Evolutionary conservation across 2,797 vertebrate species (phyloP).

Genomic region (Linurgus olivaceus): DNA sequence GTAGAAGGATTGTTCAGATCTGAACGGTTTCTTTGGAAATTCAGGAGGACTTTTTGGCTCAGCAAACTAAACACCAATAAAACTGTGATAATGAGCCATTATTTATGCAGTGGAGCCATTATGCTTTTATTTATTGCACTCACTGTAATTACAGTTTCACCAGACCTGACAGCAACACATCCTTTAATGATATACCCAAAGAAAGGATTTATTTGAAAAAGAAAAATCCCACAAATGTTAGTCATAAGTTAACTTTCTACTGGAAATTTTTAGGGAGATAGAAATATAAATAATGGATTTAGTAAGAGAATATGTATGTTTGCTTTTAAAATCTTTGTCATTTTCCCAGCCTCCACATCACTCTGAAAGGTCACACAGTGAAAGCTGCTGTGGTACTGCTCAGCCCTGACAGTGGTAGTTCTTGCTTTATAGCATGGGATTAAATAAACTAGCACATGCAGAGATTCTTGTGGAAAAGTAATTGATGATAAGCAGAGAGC

Average conservation of each 20-base stretch:
- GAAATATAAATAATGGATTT: conserved; percentile 9
- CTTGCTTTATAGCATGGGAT: not conserved
- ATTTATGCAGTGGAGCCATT: conserved; percentile 51
- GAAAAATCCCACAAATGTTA: not conserved
- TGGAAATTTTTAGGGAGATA: not conserved
- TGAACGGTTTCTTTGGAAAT: not conserved
- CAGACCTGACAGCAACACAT: conserved; percentile 21
- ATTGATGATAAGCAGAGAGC: not conserved
- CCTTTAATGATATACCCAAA: conserved; percentile 25
- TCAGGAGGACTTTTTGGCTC: conserved; percentile 8
- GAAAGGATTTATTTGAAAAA: conserved; percentile 14
- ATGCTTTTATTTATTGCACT: conserved; percentile 57
- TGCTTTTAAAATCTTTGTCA: not conserved
- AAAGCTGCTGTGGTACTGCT: not conserved
- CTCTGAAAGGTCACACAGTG: not conserved
- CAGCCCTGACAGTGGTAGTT: not conserved
- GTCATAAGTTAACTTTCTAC: conserved; percentile 3
- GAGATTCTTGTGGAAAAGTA: not conserved
- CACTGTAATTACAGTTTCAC: conserved; percentile 58
- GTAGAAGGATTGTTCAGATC: not conserved
- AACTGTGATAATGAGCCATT: conserved; percentile 46
- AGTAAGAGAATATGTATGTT: not conserved
- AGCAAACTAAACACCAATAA: conserved; percentile 38
- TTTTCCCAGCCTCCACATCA: not conserved
- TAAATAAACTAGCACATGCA: not conserved